Conservation (phyloP, 1,140 invertebrate species). For the Campoletis sonorensis region DNA sequence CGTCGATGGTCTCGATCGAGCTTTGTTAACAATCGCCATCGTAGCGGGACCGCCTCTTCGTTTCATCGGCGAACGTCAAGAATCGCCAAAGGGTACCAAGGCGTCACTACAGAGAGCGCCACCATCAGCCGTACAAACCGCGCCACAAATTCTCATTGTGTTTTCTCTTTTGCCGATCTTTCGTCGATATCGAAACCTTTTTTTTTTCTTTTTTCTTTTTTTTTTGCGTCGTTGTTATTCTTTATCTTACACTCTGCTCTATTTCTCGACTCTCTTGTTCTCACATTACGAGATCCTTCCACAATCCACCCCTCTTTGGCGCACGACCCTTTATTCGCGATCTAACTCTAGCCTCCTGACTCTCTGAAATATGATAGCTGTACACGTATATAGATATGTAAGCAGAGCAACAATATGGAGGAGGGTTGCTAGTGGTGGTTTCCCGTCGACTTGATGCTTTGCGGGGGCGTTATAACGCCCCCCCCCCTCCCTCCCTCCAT, state of each 20-base stretch:
- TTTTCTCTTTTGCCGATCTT: conserved; percentile 48
- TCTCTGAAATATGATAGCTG: conserved; percentile 76
- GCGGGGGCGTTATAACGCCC: conserved; percentile 24
- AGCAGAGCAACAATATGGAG: conserved; percentile 11
- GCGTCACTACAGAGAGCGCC: conserved; percentile 61
- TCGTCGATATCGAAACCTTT: conserved; percentile 35
- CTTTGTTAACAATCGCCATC: conserved; percentile 68
- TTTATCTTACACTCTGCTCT: neutral
- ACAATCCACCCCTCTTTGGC: conserved; percentile 10
- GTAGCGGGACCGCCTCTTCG: neutral
- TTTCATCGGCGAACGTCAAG: conserved; percentile 12
- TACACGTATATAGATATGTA: neutral
- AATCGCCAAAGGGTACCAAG: conserved; percentile 42
- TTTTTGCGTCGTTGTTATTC: too few relatives aligned
- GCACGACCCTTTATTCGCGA: conserved; percentile 57
- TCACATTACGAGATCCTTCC: conserved; percentile 17
- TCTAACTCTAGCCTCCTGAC: conserved; percentile 57
- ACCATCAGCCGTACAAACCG: conserved; percentile 65
- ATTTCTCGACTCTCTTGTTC: conserved; percentile 40
- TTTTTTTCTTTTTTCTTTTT: conserved; percentile 11
- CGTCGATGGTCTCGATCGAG: conserved; percentile 66
- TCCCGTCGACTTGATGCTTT: conserved; percentile 32
- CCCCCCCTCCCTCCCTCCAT: neutral
- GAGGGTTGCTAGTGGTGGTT: conserved; percentile 26
- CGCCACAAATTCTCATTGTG: conserved; percentile 60